These are phyloP conservation scores for Melopsittacus undulatus DNA, from an alignment of 2,797 vertebrate genomes.

Conservation along the genomic window DNA sequence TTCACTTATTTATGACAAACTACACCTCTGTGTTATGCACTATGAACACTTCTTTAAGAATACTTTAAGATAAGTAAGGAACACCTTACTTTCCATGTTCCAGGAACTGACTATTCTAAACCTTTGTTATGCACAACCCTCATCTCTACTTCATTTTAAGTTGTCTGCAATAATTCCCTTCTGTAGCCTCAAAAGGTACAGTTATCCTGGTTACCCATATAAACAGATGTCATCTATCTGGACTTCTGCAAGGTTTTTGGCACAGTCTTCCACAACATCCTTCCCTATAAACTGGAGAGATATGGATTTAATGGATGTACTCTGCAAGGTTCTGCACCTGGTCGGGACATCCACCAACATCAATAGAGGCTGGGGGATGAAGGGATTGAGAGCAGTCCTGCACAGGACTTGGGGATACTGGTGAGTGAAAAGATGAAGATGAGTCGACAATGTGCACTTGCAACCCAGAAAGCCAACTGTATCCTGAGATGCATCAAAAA, in stretches of 20 bases:
- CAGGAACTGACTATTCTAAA: background rate
- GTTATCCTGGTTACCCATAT: background rate
- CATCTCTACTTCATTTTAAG: background rate
- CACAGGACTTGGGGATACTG: background rate
- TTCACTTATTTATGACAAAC: background rate
- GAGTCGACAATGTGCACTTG: rapidly evolving
- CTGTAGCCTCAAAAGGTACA: background rate
- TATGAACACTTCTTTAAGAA: background rate
- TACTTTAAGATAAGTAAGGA: background rate
- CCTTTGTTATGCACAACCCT: background rate
- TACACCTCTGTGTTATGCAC: background rate
- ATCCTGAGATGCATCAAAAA: background rate
- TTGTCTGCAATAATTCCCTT: background rate
- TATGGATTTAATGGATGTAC: background rate
- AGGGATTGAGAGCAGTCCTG: background rate
- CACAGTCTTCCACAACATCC: rapidly evolving
- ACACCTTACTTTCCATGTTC: background rate
- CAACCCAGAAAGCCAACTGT: background rate
- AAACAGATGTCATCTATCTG: background rate
- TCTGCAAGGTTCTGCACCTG: background rate
- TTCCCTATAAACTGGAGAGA: background rate
- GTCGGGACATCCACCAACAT: background rate
- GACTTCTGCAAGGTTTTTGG: background rate
- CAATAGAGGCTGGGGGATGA: background rate
- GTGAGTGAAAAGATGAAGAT: background rate